phyloP scores from a whole-genome alignment of 2,888 invertebrate genomes.

The Lasiommata megera region DNA sequence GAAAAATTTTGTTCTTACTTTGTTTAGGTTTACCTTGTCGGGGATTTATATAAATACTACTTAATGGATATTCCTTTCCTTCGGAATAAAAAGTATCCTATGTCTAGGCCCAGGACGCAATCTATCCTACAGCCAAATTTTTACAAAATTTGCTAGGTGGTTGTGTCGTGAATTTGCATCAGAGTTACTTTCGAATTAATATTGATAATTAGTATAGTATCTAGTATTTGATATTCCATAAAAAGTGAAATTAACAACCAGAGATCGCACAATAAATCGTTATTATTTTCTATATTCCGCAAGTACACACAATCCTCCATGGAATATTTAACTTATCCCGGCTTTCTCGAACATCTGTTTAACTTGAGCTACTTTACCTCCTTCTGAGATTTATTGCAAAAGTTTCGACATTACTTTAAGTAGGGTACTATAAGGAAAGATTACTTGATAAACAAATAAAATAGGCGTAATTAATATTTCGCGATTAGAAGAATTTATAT shows the following conservation, averaged over 20 bases:
- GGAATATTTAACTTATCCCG: constrained; percentile 1
- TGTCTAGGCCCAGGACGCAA: no score
- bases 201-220: no score
- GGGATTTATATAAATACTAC: no score
- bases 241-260: not conserved
- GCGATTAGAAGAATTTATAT: no score
- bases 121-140: no score
- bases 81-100: no score
- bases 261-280: not conserved
- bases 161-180: no score
- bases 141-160: no score
- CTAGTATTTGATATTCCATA: not conserved
- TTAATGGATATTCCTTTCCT: no score
- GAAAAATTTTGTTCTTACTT: no score
- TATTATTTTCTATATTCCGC: not conserved
- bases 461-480: not conserved
- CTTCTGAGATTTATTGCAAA: constrained; percentile 19
- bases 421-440: not conserved
- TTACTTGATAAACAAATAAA: not conserved
- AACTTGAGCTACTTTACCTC: constrained; percentile 1
- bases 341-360: constrained; percentile 1
- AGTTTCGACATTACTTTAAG: constrained; percentile 16
- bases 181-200: no score
- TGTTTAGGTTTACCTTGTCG: no score
- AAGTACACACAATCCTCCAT: not conserved